Evolutionary conservation across 2,888 invertebrate genomes (phyloP).

Genomic region (Hypercompe scribonia): DNA sequence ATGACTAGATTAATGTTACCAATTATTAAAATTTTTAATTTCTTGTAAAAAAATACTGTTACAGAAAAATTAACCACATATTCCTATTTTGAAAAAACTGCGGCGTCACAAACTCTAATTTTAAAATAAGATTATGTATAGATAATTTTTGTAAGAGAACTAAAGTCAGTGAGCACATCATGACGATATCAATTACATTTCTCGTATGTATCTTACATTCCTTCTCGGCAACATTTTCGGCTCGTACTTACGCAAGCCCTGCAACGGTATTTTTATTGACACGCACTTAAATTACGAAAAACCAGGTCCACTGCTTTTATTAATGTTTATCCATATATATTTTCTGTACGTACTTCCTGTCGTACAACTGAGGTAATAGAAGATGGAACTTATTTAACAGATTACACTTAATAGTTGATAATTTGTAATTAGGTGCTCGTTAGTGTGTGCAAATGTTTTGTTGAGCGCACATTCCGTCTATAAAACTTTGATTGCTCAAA

Average conservation of each 20-base stretch:
- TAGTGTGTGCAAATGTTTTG: background rate
- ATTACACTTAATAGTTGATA: slow-evolving; percentile 22
- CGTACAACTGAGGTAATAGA: slow-evolving; percentile 22
- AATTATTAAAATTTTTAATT: too few species aligned
- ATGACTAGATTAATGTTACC: too few species aligned
- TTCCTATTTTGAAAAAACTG: background rate
- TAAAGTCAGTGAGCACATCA: background rate
- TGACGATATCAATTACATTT: background rate
- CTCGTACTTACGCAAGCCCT: slow-evolving; percentile 46
- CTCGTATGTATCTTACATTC: slow-evolving; percentile 20
- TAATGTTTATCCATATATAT: slow-evolving; percentile 38
- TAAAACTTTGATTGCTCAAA: background rate
- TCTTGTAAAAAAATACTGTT: too few species aligned
- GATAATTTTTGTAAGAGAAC: background rate
- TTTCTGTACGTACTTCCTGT: slow-evolving; percentile 34
- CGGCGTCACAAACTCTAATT: background rate
- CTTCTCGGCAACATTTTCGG: slow-evolving; percentile 34
- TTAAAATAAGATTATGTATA: background rate
- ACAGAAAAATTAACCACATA: too few species aligned
- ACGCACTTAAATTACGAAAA: slow-evolving; percentile 48
- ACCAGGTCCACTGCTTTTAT: slow-evolving; percentile 37
- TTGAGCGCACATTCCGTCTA: background rate
- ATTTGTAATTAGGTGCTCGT: slow-evolving; percentile 18
- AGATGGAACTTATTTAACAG: slow-evolving; percentile 31
- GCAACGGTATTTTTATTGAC: slow-evolving; percentile 44